phyloP scores from a whole-genome alignment of 2,888 invertebrate species.

The Ornithoptera alexandrae region DNA sequence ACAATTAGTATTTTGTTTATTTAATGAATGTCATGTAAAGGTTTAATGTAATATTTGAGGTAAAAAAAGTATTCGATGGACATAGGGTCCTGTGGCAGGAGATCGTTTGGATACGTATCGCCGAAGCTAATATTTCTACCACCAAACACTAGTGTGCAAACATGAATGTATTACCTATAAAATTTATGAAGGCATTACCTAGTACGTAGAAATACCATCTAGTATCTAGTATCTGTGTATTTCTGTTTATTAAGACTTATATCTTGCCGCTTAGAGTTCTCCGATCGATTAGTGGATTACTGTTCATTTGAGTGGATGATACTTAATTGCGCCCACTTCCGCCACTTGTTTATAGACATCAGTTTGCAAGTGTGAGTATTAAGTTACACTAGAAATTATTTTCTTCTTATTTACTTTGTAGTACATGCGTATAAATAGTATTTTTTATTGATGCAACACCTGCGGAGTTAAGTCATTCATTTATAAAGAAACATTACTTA shows the following conservation, averaged over 20 bases:
- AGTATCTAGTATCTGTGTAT: conserved; percentile 3
- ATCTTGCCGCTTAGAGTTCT: conserved; percentile 40
- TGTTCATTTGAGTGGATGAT: conserved; percentile 47
- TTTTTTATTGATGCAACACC: too few relatives aligned
- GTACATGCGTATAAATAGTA: not conserved
- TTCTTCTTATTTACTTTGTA: not conserved
- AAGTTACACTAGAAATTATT: not conserved
- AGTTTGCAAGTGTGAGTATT: conserved; percentile 22
- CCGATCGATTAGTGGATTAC: conserved; percentile 51
- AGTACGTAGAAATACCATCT: conserved; percentile 3
- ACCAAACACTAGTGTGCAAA: too few relatives aligned
- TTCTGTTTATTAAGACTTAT: conserved; percentile 41
- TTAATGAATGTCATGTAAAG: too few relatives aligned
- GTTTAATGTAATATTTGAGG: too few relatives aligned
- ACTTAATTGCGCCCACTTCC: conserved; percentile 38
- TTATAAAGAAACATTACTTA: too few relatives aligned
- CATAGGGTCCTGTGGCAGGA: too few relatives aligned
- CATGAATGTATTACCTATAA: too few relatives aligned
- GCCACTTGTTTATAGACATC: conserved; percentile 28
- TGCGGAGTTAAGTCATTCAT: too few relatives aligned
- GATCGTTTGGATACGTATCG: too few relatives aligned
- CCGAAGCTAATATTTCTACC: too few relatives aligned
- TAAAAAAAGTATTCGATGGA: too few relatives aligned
- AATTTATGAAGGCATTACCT: not conserved
- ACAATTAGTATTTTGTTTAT: too few relatives aligned